Percentiles rank a stretch among this genome's conserved stretches.
These are phyloP conservation scores for Ashinkailepas kermadecensis DNA, from an alignment of 2,888 invertebrate species.

Conservation along the genomic window DNA sequence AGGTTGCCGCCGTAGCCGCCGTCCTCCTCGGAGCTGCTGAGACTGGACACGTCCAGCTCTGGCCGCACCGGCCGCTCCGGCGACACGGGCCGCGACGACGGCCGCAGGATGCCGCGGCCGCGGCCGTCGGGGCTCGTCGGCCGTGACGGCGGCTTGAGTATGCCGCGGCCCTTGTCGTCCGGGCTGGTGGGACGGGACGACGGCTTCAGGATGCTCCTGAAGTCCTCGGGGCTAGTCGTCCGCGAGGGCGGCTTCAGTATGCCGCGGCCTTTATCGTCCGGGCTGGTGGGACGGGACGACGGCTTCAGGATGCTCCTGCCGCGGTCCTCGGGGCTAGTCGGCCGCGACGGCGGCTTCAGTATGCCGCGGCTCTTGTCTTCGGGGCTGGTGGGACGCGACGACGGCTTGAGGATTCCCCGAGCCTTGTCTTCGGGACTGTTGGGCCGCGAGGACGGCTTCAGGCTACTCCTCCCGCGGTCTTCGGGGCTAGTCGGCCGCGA, in stretches of 20 bases:
- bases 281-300: not conserved
- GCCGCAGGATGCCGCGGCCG: not conserved
- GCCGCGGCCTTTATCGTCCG: not conserved
- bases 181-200: not conserved
- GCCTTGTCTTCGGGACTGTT: not conserved
- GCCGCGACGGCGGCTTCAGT: not conserved
- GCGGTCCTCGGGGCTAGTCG: constrained; percentile 39
- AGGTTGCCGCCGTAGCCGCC: not conserved
- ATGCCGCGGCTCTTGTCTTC: not conserved
- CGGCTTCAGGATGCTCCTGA: constrained; percentile 1
- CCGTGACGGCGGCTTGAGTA: not conserved
- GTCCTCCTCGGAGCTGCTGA: not conserved
- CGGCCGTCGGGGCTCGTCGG: not conserved
- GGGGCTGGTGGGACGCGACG: not conserved
- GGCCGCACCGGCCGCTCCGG: not conserved
- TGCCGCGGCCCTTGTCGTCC: not conserved
- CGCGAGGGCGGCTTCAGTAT: not conserved
- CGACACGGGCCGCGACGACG: not conserved
- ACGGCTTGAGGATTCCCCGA: not conserved
- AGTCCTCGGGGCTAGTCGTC: not conserved
- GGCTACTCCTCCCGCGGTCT: not conserved
- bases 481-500: not conserved
- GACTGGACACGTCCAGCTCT: not conserved
- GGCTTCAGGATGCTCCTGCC: constrained; percentile 52
- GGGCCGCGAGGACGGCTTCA: not conserved